phyloP scores from a whole-genome alignment of 2,888 invertebrate species.

The Fragum fragum region DNA sequence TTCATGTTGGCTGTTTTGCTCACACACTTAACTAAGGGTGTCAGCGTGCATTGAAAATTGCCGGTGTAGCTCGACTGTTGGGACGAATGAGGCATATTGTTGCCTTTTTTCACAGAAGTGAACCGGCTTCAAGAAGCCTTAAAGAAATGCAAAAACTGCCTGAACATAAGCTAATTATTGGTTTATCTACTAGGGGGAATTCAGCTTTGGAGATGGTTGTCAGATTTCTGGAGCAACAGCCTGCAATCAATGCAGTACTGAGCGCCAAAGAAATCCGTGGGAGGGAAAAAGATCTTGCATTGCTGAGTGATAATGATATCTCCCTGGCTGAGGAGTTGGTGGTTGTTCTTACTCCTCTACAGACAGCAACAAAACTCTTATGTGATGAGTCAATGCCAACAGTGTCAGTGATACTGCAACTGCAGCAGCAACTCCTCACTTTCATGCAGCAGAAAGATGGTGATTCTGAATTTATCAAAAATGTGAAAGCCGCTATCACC shows the following conservation, averaged over 20 bases:
- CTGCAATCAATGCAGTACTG: conserved; percentile 36
- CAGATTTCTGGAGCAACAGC: conserved; percentile 43
- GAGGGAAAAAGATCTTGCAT: conserved; percentile 3
- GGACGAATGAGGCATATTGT: conserved; percentile 41
- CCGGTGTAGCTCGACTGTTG: conserved; percentile 15
- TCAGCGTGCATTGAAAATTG: not conserved
- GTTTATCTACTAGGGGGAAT: conserved; percentile 48
- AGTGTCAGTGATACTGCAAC: conserved; percentile 43
- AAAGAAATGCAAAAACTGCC: conserved; percentile 42
- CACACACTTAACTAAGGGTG: conserved; percentile 58
- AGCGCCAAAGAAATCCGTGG: conserved; percentile 24
- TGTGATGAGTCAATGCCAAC: conserved; percentile 50
- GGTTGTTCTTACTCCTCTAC: conserved; percentile 40
- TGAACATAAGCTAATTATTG: conserved; percentile 46
- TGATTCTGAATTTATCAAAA: conserved; percentile 23
- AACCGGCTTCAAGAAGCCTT: conserved; percentile 26
- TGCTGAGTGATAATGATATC: conserved; percentile 29
- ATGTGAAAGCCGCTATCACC: conserved; percentile 16
- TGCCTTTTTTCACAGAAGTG: conserved; percentile 37
- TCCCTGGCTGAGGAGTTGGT: conserved; percentile 44
- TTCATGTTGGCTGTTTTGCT: conserved; percentile 49
- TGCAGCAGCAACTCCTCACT: conserved; percentile 15
- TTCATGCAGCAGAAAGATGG: conserved; percentile 6
- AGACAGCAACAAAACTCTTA: conserved; percentile 40
- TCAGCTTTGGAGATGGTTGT: conserved; percentile 40